Evolutionary conservation across 2,113 vertebrate genomes (phyloP).

Genomic region (Aegypius monachus): DNA sequence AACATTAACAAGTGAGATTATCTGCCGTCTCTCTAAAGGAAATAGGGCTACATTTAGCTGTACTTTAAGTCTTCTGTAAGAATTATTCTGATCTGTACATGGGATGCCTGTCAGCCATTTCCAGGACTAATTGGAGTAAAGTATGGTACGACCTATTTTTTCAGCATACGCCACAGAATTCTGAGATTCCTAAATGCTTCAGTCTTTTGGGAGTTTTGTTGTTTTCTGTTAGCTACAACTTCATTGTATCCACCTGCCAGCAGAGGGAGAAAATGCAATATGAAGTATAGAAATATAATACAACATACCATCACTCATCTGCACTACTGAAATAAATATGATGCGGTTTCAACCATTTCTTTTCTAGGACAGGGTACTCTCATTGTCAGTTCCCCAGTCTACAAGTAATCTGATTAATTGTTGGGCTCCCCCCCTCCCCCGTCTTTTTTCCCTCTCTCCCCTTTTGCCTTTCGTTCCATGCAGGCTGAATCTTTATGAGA

Average conservation of each 20-base stretch:
- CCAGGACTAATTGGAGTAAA: slow-evolving; percentile 28
- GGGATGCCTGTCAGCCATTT: neutral
- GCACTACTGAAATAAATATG: slow-evolving; percentile 47
- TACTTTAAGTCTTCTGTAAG: neutral
- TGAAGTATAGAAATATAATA: slow-evolving; percentile 24
- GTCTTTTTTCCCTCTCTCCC: neutral
- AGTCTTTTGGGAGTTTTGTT: slow-evolving; percentile 8
- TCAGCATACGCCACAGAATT: neutral
- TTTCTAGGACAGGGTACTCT: slow-evolving; percentile 53
- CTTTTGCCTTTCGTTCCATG: neutral
- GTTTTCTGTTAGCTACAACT: slow-evolving; percentile 5
- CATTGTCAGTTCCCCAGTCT: neutral
- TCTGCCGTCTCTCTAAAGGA: neutral
- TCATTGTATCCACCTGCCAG: slow-evolving; percentile 54
- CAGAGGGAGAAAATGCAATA: slow-evolving; percentile 72
- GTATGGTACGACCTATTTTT: slow-evolving; percentile 19
- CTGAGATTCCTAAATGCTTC: neutral
- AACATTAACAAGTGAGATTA: neutral
- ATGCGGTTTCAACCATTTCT: slow-evolving; percentile 41
- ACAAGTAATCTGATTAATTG: neutral
- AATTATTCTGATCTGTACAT: neutral
- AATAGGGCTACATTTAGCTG: neutral
- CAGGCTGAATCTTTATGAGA: slow-evolving; percentile 20
- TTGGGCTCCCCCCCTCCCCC: neutral
- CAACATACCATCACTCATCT: neutral